phyloP scores from a whole-genome alignment of 2,888 invertebrate species.

The Microctonus aethiopoides region DNA sequence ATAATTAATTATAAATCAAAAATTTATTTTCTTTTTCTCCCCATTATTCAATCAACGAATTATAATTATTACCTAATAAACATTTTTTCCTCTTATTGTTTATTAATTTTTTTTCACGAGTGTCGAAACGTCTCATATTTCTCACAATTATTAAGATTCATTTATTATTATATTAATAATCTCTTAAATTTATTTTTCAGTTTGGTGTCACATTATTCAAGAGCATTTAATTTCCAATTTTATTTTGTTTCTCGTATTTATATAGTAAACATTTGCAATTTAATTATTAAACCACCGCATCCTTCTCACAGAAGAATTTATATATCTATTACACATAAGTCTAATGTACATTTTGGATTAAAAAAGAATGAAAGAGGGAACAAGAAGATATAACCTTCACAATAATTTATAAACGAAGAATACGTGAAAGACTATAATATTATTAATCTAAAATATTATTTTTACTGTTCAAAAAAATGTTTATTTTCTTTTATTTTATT shows the following conservation, averaged over 20 bases:
- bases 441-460: background rate
- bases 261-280: background rate
- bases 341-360: background rate
- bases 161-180: background rate
- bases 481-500: background rate
- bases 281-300: background rate
- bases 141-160: background rate
- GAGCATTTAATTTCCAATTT: background rate
- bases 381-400: background rate
- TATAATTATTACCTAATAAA: conserved; percentile 8
- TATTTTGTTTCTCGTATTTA: background rate
- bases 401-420: background rate
- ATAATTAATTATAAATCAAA: background rate
- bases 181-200: background rate
- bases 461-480: background rate
- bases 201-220: background rate
- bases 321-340: background rate
- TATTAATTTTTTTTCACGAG: conserved; percentile 18
- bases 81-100: conserved; percentile 7
- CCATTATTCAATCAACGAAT: background rate
- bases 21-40: background rate
- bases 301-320: background rate
- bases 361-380: conserved; percentile 2
- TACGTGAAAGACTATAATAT: background rate
- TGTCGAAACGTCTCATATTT: conserved; percentile 37